Percentiles rank a stretch among this genome's conserved stretches.
phyloP scores from a whole-genome alignment of 2,113 vertebrate genomes.

The Collichthys lucidus region DNA sequence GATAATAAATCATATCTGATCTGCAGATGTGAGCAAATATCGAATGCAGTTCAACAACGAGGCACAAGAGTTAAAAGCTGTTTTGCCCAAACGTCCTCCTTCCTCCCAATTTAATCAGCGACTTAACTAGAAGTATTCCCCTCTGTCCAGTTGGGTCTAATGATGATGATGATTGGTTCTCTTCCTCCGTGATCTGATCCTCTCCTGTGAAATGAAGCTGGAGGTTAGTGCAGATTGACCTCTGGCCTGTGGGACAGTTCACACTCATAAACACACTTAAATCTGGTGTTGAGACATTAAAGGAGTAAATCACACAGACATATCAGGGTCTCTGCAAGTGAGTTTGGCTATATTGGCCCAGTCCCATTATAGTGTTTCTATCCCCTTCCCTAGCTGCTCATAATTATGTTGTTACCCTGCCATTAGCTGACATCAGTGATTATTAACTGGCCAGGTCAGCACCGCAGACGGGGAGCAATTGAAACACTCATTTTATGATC shows the following conservation, averaged over 20 bases:
- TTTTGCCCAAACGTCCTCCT: neutral
- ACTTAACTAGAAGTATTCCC: neutral
- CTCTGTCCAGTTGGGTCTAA: neutral
- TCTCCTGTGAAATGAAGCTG: constrained; percentile 20
- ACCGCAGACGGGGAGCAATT: constrained; percentile 28
- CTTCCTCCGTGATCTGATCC: constrained; percentile 18
- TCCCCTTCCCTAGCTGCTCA: constrained; percentile 37
- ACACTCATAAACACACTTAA: constrained; percentile 28
- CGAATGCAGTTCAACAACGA: neutral
- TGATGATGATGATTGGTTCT: constrained; percentile 39
- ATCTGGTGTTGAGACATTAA: constrained; percentile 24
- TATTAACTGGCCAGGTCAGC: constrained; percentile 32
- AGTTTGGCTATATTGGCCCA: neutral
- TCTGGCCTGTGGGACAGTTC: constrained; percentile 1
- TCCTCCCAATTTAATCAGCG: neutral
- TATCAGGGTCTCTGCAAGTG: constrained; percentile 26
- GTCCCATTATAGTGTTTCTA: constrained; percentile 32
- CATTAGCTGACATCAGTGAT: constrained; percentile 43
- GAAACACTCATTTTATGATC: constrained; percentile 19
- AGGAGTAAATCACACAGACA: constrained; percentile 34
- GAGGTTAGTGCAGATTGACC: constrained; percentile 5
- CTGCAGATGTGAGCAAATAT: neutral
- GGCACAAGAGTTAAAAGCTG: neutral
- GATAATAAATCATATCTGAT: neutral
- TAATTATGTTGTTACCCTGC: constrained; percentile 64